Conservation (phyloP, 1,140 invertebrate genomes). For the Vanessa atalanta region DNA sequence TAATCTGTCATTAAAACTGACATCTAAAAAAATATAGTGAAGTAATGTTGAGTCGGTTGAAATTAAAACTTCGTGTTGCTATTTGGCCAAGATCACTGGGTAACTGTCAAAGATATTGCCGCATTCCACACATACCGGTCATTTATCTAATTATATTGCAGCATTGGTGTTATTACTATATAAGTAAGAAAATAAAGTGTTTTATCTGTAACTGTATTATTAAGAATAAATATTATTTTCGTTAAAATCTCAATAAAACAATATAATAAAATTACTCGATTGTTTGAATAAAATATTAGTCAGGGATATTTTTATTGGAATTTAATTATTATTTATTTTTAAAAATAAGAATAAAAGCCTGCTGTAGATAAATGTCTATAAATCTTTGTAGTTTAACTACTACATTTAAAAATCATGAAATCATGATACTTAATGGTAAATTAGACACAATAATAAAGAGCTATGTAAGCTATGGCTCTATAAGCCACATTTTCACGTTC, state of each 20-base stretch:
- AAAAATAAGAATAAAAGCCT: no score
- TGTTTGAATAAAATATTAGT: no score
- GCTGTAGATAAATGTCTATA: no score
- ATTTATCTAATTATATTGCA: neutral
- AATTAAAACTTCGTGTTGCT: neutral
- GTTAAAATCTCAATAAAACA: no score
- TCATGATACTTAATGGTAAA: neutral
- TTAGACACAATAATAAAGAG: neutral
- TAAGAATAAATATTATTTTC: no score
- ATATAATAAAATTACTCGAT: no score
- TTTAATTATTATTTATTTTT: no score
- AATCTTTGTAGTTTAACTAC: no score
- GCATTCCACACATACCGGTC: neutral
- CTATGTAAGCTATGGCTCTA: neutral
- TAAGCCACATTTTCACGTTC: conserved; percentile 52
- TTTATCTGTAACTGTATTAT: neutral
- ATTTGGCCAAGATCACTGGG: neutral
- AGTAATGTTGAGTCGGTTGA: neutral
- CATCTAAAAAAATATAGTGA: neutral
- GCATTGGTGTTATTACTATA: neutral
- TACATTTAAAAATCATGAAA: no score
- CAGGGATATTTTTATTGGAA: no score
- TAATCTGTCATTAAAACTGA: neutral
- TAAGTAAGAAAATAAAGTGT: neutral
- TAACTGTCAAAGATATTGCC: conserved; percentile 4